Conservation (phyloP, 2,797 vertebrate species). For the Intellagama lesueurii region DNA sequence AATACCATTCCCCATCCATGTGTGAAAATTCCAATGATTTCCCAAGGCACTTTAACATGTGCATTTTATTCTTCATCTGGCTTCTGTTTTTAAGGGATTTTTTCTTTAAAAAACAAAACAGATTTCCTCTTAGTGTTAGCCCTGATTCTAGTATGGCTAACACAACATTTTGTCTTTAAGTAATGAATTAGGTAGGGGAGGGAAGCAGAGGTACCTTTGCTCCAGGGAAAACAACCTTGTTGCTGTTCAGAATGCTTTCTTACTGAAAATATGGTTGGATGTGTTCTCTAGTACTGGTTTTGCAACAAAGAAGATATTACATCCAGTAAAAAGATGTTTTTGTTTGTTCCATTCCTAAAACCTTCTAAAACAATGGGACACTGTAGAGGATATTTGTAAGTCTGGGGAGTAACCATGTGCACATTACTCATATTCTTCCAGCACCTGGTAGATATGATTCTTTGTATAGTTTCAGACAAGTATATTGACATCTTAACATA, state of each 20-base stretch:
- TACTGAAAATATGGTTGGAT: background rate
- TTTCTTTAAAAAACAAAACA: background rate
- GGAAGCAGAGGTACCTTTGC: background rate
- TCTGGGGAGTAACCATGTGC: background rate
- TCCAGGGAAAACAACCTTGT: background rate
- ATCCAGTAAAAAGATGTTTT: background rate
- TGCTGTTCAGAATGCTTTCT: background rate
- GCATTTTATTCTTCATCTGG: background rate
- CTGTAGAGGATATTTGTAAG: background rate
- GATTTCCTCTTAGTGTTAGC: background rate
- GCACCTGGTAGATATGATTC: no score
- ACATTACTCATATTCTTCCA: background rate
- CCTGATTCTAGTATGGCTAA: background rate
- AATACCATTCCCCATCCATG: constrained; percentile 7
- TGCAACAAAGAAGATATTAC: background rate
- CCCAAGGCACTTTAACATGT: background rate
- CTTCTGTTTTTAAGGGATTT: background rate
- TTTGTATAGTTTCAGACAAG: background rate
- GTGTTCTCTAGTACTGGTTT: background rate
- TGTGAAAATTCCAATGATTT: constrained; percentile 12
- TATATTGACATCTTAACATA: background rate
- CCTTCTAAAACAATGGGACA: background rate
- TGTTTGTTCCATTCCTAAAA: background rate
- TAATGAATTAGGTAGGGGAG: background rate
- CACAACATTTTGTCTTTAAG: background rate